Percentiles rank a stretch among this genome's conserved stretches.
Conservation (phyloP, 2,888 invertebrate species). For the Tuberolachnus salignus region DNA sequence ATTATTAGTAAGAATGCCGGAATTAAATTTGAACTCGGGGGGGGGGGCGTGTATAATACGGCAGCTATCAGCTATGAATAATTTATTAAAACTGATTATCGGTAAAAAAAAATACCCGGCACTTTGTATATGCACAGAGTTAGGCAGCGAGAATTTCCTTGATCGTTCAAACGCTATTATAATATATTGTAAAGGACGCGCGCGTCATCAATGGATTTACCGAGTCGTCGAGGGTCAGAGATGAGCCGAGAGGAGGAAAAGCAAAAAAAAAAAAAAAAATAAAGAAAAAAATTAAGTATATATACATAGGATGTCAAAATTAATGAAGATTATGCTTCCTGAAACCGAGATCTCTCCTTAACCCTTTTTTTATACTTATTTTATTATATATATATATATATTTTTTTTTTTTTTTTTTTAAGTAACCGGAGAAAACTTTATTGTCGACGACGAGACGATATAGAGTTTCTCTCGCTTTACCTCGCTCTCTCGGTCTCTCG, state of each 20-base stretch:
- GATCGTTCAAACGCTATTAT: not conserved
- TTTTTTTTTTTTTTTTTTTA: constrained; percentile 5
- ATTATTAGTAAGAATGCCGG: too few relatives aligned
- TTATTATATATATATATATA: too few relatives aligned
- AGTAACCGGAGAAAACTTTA: constrained; percentile 43
- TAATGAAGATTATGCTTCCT: constrained; percentile 54
- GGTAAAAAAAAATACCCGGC: too few relatives aligned
- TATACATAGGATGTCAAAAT: constrained; percentile 41
- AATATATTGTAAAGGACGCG: not conserved
- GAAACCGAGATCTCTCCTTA: constrained; percentile 53
- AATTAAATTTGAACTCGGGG: too few relatives aligned
- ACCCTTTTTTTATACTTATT: constrained; percentile 53
- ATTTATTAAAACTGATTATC: constrained; percentile 5
- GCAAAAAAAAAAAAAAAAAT: not conserved
- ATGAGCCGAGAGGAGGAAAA: not conserved
- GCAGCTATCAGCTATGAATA: not conserved
- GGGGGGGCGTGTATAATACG: not conserved
- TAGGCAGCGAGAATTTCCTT: constrained; percentile 2
- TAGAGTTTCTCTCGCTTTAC: not conserved
- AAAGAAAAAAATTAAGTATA: not conserved
- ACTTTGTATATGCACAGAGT: not conserved
- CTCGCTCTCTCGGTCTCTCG: not conserved
- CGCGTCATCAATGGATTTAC: constrained; percentile 4
- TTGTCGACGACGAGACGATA: constrained; percentile 28
- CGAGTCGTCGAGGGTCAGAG: constrained; percentile 33